A percentile compares a stretch with the other conserved stretches of the same genome.
Evolutionary conservation across 2,888 invertebrate species (phyloP).

Genomic region (Brenthis hecate): DNA sequence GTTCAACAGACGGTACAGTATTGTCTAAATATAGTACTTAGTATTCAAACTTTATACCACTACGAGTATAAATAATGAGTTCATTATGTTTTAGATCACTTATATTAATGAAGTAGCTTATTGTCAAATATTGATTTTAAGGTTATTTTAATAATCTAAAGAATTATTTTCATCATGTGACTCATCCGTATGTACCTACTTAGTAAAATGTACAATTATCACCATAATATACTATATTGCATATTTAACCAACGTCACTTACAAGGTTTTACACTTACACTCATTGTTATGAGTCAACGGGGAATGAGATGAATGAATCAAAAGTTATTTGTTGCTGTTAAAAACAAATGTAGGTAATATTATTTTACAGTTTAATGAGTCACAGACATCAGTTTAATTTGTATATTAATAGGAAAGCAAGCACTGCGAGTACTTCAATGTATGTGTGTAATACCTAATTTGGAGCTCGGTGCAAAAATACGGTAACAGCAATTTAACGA

Average conservation of each 20-base stretch:
- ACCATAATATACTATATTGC: slow-evolving; percentile 7
- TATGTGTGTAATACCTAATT: slow-evolving; percentile 31
- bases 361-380: slow-evolving; percentile 8
- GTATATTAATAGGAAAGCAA: slow-evolving; percentile 39
- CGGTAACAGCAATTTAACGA: slow-evolving; percentile 56
- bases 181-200: slow-evolving; percentile 18
- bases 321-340: slow-evolving; percentile 16
- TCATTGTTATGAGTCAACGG: slow-evolving; percentile 34
- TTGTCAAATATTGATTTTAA: too few relatives aligned
- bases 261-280: too few relatives aligned
- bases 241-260: slow-evolving; percentile 34
- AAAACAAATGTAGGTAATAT: slow-evolving; percentile 6
- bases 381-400: background rate
- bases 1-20: slow-evolving; percentile 15
- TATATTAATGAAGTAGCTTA: too few relatives aligned
- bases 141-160: too few relatives aligned
- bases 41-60: too few relatives aligned
- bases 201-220: slow-evolving; percentile 12
- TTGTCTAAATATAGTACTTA: background rate
- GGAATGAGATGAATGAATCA: slow-evolving; percentile 33
- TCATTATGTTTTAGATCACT: background rate
- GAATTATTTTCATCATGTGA: slow-evolving; percentile 23
- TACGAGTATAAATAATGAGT: slow-evolving; percentile 9
- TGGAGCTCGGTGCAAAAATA: slow-evolving; percentile 43
- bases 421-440: slow-evolving; percentile 32